Evolutionary conservation across 2,113 vertebrate species (phyloP), one percentile per base, ranked within the genome.

Genomic region (Alexandromys fortis): DNA sequence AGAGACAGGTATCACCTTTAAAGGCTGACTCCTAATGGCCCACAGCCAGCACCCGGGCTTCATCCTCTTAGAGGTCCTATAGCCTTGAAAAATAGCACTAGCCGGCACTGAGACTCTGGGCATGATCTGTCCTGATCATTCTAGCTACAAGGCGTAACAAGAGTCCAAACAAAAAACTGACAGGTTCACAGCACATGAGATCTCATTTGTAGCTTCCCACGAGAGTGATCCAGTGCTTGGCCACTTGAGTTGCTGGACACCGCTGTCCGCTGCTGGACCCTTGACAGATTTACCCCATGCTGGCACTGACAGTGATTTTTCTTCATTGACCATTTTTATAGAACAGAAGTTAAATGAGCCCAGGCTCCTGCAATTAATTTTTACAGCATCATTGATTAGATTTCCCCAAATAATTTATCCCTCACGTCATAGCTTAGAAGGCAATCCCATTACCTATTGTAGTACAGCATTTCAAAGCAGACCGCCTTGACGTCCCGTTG

Each of bases 381-480:
- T 98, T 97, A 96, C 55, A 96, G 86, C 91, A 90, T 91, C 94
- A 96, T 96, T 96, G 97, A 98, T 96, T 97, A 97, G 95, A 91
- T 96, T 97, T 92, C 77, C 86, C 94, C 76, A 85, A 96, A 96
- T 96, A 97, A 97, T 96, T 96, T 96, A 96, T 94, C 92, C 95
- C 91, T 96, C 73, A 94, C 85, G 94, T 94, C 91, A 82, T 89
- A 94, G 47, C 28, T 95, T 95, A 55, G 88, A 92, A 95, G 77
- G 94, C 93, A 98, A 97, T 94, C 83, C n/a, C 94, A 94, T 96
- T 97, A 97, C 96, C 93, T 79, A 97, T 61, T 38, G 81, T 83
- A 90, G 67, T 79, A 19, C 72, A 92, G 94, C 96, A 91, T 89
- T 94, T 93, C 91, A 94, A 96, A 95, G 22, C 81, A 86, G 76